A percentile compares a stretch with the other conserved stretches of the same genome.
Evolutionary conservation across 2,888 invertebrate species (phyloP).

Genomic region (Meteorus colon): DNA sequence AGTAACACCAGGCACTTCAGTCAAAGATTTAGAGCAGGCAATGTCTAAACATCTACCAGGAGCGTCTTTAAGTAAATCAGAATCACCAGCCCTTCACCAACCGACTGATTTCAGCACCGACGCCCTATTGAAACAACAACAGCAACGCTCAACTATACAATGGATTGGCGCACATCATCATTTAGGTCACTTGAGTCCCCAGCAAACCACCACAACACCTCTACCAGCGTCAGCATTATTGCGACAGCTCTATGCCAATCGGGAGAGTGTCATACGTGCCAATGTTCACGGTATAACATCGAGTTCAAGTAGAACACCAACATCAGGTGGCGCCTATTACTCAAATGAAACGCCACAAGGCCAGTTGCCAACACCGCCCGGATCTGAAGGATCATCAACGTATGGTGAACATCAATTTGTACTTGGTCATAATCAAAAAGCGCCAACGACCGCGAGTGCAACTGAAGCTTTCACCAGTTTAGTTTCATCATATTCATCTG

Average conservation of each 20-base stretch:
- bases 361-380: constrained; percentile 91
- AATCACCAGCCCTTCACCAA: constrained; percentile 78
- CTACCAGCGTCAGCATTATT: constrained; percentile 92
- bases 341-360: constrained; percentile 76
- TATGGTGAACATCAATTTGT: constrained; percentile 82
- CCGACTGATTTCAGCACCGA: constrained; percentile 93
- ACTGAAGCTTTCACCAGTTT: constrained; percentile 77
- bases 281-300: constrained; percentile 81
- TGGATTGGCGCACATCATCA: constrained; percentile 91
- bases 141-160: constrained; percentile 89
- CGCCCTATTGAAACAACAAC: constrained; percentile 86
- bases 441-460: constrained; percentile 60
- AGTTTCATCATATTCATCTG: constrained; percentile 76
- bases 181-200: constrained; percentile 77
- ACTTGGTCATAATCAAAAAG: constrained; percentile 71
- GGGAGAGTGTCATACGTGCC: constrained; percentile 96
- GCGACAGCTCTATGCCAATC: constrained; percentile 88
- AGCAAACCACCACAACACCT: constrained; percentile 77
- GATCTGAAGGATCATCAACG: constrained; percentile 86
- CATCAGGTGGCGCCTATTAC: constrained; percentile 66
- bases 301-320: constrained; percentile 67
- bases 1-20: constrained; percentile 78
- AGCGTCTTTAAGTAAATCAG: constrained; percentile 74
- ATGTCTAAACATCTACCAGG: constrained; percentile 95
- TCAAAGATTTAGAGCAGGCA: constrained; percentile 94